These are phyloP conservation scores for Bufo bufo DNA, from an alignment of 2,113 vertebrate genomes.

Conservation along the genomic window DNA sequence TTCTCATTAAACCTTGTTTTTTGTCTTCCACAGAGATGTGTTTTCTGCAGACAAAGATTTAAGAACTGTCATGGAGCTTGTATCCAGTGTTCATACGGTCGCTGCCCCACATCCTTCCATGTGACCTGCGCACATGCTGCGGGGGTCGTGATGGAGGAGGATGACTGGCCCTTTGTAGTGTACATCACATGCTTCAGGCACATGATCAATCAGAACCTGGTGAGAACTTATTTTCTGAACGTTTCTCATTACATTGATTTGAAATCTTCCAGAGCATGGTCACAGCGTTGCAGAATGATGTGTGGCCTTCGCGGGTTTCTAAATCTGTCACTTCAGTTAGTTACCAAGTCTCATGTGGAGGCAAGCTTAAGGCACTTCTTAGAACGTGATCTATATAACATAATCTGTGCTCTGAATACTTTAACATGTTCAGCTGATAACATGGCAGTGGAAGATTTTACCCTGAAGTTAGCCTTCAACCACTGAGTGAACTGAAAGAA, in stretches of 20 bases:
- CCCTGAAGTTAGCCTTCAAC: slow-evolving; percentile 19
- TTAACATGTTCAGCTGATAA: slow-evolving; percentile 26
- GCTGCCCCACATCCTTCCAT: slow-evolving; percentile 92
- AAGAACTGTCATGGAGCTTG: slow-evolving; percentile 87
- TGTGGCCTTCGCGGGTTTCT: background rate
- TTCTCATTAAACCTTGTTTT: slow-evolving; percentile 17
- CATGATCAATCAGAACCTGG: slow-evolving; percentile 80
- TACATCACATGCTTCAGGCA: slow-evolving; percentile 93
- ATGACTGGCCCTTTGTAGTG: slow-evolving; percentile 93
- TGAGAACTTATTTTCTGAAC: slow-evolving; percentile 70
- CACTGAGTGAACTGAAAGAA: background rate
- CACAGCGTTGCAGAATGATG: slow-evolving; percentile 28
- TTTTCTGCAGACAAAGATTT: slow-evolving; percentile 87
- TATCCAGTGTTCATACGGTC: slow-evolving; percentile 92
- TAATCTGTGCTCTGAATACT: slow-evolving; percentile 30
- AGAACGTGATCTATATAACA: slow-evolving; percentile 32
- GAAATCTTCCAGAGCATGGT: slow-evolving; percentile 1
- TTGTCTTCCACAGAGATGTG: slow-evolving; percentile 82
- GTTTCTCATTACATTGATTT: slow-evolving; percentile 45
- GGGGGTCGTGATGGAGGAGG: slow-evolving; percentile 89
- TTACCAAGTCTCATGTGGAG: slow-evolving; percentile 27
- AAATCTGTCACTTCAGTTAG: slow-evolving; percentile 50
- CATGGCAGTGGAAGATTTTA: slow-evolving; percentile 6
- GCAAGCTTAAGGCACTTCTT: slow-evolving; percentile 28
- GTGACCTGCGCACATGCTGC: slow-evolving; percentile 95